These are phyloP conservation scores for Microplitis mediator DNA, from an alignment of 1,140 invertebrate genomes.

Conservation along the genomic window DNA sequence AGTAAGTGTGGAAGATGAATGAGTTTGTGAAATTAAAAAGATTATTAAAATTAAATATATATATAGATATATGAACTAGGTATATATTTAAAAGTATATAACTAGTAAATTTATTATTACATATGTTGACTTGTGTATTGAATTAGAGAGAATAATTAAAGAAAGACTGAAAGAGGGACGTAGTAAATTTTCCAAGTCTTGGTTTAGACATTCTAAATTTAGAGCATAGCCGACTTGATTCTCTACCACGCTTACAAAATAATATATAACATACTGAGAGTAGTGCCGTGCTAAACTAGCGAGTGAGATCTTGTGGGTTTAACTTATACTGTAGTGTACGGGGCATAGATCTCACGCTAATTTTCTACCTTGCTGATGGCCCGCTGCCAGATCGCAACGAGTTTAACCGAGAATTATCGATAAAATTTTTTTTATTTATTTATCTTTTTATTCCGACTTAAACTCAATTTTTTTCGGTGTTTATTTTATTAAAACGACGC, in stretches of 20 bases:
- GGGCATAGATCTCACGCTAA: conserved; percentile 45
- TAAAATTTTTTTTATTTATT: conserved; percentile 14
- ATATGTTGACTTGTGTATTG: too few species aligned
- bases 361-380: conserved; percentile 39
- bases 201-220: conserved; percentile 62
- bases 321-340: conserved; percentile 33
- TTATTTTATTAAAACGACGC: conserved; percentile 18
- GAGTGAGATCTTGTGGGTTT: conserved; percentile 31
- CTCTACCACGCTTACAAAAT: conserved; percentile 30
- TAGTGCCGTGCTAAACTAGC: conserved; percentile 42
- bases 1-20: too few species aligned
- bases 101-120: too few species aligned
- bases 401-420: conserved; percentile 33
- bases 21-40: too few species aligned
- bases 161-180: conserved; percentile 35
- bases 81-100: too few species aligned
- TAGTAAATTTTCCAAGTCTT: conserved; percentile 60
- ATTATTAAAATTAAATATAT: too few species aligned
- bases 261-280: conserved; percentile 44
- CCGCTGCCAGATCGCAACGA: conserved; percentile 39
- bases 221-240: conserved; percentile 49
- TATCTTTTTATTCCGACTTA: conserved; percentile 17
- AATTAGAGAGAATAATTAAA: too few species aligned
- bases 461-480: conserved; percentile 15
- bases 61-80: too few species aligned